Conservation (phyloP, 2,888 invertebrate genomes). For the Lepidochrysops patricia region DNA sequence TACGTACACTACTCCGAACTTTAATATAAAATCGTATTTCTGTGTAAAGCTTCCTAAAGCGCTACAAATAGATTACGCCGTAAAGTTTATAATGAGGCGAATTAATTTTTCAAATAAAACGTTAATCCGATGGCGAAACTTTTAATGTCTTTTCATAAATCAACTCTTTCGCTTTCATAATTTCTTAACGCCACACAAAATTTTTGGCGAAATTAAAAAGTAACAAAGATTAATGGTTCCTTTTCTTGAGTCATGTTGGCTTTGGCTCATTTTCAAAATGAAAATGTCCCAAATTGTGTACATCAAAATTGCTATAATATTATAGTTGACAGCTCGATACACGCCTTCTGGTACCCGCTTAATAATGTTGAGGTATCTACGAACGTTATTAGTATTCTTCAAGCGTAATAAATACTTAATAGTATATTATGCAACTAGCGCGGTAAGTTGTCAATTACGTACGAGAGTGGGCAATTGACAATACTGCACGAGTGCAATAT, state of each 20-base stretch:
- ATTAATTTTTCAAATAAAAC: background rate
- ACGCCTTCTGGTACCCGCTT: too few relatives aligned
- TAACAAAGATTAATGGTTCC: conserved; percentile 5
- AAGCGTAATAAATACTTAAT: too few relatives aligned
- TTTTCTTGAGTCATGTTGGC: conserved; percentile 3
- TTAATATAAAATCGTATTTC: background rate
- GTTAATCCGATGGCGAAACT: background rate
- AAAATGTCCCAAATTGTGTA: background rate
- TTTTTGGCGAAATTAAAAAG: conserved; percentile 5
- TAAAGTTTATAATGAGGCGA: background rate
- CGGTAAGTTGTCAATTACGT: too few relatives aligned
- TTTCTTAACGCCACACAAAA: background rate
- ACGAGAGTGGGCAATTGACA: too few relatives aligned
- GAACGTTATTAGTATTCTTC: too few relatives aligned
- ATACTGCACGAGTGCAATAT: too few relatives aligned
- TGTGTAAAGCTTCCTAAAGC: background rate
- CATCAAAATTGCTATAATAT: background rate
- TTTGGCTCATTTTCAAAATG: background rate
- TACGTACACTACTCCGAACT: background rate
- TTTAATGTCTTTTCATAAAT: conserved; percentile 2
- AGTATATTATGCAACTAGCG: too few relatives aligned
- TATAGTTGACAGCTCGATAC: too few relatives aligned
- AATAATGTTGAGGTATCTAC: too few relatives aligned
- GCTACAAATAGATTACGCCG: background rate
- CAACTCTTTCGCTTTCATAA: conserved; percentile 5